Base-by-base conservation (phyloP, 1,140 invertebrate species). In the Metaphire vulgaris region DNA sequence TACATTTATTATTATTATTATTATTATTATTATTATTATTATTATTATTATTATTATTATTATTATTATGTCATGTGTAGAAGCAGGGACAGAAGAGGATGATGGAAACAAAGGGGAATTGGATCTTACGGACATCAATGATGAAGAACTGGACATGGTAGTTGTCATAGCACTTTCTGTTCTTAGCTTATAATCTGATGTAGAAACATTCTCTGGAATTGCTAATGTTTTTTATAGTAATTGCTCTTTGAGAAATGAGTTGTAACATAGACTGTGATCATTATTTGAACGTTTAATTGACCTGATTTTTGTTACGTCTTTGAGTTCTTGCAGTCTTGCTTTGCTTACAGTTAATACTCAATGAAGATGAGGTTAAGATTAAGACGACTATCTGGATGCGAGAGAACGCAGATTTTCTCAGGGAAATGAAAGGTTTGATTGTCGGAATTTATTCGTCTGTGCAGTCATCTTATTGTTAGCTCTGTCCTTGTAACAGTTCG, bases 381-480 rank as follows among this genome's bases (percentile, higher is more conserved):
- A 97, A 97, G 87, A 91, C 91, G 6, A 88, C 87, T 71, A 84
- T 96, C 74, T 98, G 95, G 96, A 90, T 91, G 78, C 90, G 90
- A 82, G 86, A 93, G 0, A 96, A 97, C 86, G 91, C 91, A 30
- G 90, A 91, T 64, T 97, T 93, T 87, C 87, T 97, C 21, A 88
- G 90, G 82, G 90, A 92, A 81, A 90, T 93, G 84, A 92, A 93
- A 89, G 88, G 91, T 92, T 86, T 83, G 85, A 84, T 32, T 2
- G 1, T 71, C 15, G 33, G 31, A 14, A 31, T 65, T 65, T 26
- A 65, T 65, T 65, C 56, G 26, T 65, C 26, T 65, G 56, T 26
- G 14, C 56, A 65, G 14, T 65, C 56, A 65, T 65, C 26, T 26
- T 15, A 15, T 65, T 26, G 26, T 65, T 65, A 15, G 56, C 26